Conservation (phyloP, 2,113 vertebrate species). For the Pteronura brasiliensis region DNA sequence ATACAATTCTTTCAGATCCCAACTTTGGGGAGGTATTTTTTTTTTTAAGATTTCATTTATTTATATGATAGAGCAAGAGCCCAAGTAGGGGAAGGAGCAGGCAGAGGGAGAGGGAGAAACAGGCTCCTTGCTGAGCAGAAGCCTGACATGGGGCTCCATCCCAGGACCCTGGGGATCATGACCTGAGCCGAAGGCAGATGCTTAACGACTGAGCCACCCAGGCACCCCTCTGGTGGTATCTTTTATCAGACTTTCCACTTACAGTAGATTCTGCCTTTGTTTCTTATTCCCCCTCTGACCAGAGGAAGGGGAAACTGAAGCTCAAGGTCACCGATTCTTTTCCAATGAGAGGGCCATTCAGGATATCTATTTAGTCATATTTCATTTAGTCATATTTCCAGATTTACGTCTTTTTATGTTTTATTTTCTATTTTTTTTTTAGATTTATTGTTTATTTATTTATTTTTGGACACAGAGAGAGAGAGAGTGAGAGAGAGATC, state of each 20-base stretch:
- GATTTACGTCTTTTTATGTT: neutral
- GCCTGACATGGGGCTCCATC: rapidly evolving
- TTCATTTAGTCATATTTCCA: slow-evolving; percentile 19
- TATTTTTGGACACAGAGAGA: no score
- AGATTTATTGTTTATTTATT: no score
- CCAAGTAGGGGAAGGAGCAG: no score
- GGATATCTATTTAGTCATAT: neutral
- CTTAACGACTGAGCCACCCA: no score
- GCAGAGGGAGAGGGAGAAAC: no score
- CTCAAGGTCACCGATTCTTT: neutral
- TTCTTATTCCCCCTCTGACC: neutral
- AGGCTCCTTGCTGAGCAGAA: no score
- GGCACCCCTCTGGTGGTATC: neutral
- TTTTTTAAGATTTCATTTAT: no score
- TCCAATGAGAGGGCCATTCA: neutral
- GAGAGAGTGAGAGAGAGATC: no score
- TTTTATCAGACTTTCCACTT: neutral
- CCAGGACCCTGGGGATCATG: no score
- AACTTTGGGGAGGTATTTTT: neutral
- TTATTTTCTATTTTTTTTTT: no score
- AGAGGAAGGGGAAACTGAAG: neutral
- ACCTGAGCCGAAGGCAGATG: no score
- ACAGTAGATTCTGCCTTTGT: neutral
- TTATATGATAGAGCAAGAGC: no score
- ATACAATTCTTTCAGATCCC: neutral